Base-by-base conservation (phyloP, 2,113 vertebrate species). In the Natator depressus region DNA sequence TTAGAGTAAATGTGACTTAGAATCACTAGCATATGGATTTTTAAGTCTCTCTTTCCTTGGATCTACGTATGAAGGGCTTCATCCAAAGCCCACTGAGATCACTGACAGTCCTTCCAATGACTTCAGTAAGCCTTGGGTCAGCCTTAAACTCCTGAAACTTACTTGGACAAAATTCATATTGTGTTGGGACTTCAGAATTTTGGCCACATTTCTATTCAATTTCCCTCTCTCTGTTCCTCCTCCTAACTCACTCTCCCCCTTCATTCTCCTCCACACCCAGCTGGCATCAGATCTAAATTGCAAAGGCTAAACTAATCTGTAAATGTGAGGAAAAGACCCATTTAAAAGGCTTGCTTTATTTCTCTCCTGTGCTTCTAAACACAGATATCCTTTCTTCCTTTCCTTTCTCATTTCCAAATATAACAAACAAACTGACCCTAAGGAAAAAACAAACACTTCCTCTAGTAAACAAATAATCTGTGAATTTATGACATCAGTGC, bases 381-480 rank as follows among this genome's bases (percentile, higher is more conserved):
- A 90, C 24, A 59, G 10, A 24, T 80, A 7, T 35, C 86, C 57
- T 95, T 90, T 94, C 84, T 93, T 96, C 75, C 12, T 95, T 86
- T 91, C 93, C 95, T 96, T 93, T 92, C 83, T 84, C 92, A 83
- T 94, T 95, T 89, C 94, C 90, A 95, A 59, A 81, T 93, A 12
- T 46, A 91, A 86, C 88, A 95, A 93, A 98, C 80, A 92, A 95
- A 94, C 54, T 87, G 84, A 94, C 95, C 91, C 93, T 80, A 57
- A 92, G 95, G 93, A 96, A 92, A 93, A 94, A 96, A 93, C 86
- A 96, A 96, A 95, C 84, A 82, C 69, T 96, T 95, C 84, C 85
- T 93, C 87, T 72, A 80, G 80, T 93, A 95, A 96, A 89, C 89
- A 96, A 97, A 97, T 95, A 93, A 62, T 27, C 89, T 42, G 2